These are phyloP conservation scores for Drosophila austrosaltans DNA, from an alignment of 2,888 invertebrate species.

Conservation along the genomic window DNA sequence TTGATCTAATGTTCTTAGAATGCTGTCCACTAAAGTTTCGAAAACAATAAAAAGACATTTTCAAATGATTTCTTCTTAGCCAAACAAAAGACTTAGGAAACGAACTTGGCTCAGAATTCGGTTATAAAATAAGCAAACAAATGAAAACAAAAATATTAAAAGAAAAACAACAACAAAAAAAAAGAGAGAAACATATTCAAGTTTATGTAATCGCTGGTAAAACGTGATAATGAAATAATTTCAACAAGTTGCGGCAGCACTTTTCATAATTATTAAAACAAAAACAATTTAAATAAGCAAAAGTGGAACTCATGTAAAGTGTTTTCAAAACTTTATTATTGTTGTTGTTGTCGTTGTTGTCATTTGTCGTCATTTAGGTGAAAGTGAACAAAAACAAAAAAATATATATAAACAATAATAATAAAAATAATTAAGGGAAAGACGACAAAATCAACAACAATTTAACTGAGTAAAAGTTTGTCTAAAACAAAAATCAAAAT, in stretches of 20 bases:
- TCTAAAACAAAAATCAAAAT: constrained; percentile 26
- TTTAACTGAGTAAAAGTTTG: constrained; percentile 56
- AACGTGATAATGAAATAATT: constrained; percentile 48
- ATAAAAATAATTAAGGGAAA: constrained; percentile 5
- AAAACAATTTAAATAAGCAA: constrained; percentile 55
- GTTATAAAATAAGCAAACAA: not conserved
- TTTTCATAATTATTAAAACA: constrained; percentile 40
- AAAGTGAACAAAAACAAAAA: constrained; percentile 52
- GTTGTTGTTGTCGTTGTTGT: constrained; percentile 35
- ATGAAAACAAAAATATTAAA: not conserved
- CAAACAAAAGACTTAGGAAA: constrained; percentile 6
- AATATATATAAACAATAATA: constrained; percentile 30
- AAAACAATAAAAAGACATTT: too few species aligned
- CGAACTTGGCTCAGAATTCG: not conserved
- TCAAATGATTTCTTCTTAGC: not conserved
- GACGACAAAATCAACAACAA: constrained; percentile 42
- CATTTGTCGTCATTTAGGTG: constrained; percentile 51
- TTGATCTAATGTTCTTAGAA: too few species aligned
- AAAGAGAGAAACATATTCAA: not conserved
- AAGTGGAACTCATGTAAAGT: constrained; percentile 54
- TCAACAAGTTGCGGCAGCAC: constrained; percentile 27
- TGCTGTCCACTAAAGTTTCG: too few species aligned
- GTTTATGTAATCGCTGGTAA: constrained; percentile 2
- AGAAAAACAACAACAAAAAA: not conserved
- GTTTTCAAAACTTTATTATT: constrained; percentile 50